Percentiles rank a stretch among this genome's conserved stretches.
Evolutionary conservation across 2,797 vertebrate species (phyloP).

Genomic region (Sandelia bainsii): DNA sequence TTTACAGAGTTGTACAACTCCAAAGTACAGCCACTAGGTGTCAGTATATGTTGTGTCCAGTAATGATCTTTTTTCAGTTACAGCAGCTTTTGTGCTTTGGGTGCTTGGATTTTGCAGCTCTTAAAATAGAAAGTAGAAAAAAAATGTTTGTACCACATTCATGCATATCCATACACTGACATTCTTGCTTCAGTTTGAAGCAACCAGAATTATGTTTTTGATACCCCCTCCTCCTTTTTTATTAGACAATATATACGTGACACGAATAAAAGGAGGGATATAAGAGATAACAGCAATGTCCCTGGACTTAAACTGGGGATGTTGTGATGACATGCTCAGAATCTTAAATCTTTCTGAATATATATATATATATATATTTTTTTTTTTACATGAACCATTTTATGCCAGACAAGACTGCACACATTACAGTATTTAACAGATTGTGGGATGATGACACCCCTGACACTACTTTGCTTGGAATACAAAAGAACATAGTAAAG

Average conservation of each 20-base stretch:
- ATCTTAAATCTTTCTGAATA: too few relatives aligned
- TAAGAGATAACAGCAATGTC: neutral
- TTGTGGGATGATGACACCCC: neutral
- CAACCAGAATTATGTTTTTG: neutral
- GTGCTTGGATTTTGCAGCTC: neutral
- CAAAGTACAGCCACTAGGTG: slow-evolving; percentile 59
- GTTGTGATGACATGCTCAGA: too few relatives aligned
- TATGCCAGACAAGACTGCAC: neutral
- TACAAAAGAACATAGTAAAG: neutral
- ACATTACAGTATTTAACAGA: neutral
- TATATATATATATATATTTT: neutral
- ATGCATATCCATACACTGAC: neutral
- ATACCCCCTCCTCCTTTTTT: neutral
- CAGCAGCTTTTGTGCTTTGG: neutral
- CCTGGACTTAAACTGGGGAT: neutral
- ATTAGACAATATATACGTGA: neutral
- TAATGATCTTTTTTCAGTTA: neutral
- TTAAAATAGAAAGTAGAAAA: neutral
- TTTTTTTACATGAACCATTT: neutral
- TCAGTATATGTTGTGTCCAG: slow-evolving; percentile 30
- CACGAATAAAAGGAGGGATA: neutral
- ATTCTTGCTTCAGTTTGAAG: neutral
- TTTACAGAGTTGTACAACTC: too few relatives aligned
- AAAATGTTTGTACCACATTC: neutral
- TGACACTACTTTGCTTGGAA: neutral